These are phyloP conservation scores for Lophura nycthemera DNA, from an alignment of 2,113 vertebrate species.

Conservation along the genomic window DNA sequence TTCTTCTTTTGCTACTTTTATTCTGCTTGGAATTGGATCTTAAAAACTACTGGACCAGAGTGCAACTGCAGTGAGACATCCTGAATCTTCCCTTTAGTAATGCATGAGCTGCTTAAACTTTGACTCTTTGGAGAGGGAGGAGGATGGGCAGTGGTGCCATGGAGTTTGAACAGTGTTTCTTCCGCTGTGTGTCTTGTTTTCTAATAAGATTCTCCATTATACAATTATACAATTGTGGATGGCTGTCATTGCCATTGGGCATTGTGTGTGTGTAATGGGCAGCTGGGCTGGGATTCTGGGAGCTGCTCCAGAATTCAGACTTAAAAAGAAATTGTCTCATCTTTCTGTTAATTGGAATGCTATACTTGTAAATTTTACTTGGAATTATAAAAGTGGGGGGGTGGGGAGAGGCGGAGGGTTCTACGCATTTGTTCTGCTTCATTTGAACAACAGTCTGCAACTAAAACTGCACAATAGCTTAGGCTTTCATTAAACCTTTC, in stretches of 20 bases:
- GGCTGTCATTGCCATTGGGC: neutral
- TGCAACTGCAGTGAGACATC: neutral
- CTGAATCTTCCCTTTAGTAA: conserved; percentile 7
- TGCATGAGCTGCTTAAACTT: conserved; percentile 55
- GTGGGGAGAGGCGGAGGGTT: neutral
- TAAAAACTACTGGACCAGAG: neutral
- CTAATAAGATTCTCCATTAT: neutral
- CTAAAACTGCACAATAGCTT: neutral
- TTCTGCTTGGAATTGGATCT: neutral
- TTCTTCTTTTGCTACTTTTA: neutral
- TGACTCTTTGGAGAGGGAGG: neutral
- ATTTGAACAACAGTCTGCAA: neutral
- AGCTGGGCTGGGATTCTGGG: conserved; percentile 36
- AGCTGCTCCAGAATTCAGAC: conserved; percentile 7
- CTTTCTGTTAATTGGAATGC: conserved; percentile 28
- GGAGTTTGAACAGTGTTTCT: neutral
- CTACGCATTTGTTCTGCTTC: neutral
- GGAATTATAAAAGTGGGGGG: neutral
- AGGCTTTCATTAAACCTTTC: neutral
- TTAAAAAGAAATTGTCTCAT: neutral
- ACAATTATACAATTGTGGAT: fast-evolving
- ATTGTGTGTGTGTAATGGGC: neutral
- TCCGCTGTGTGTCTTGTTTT: neutral
- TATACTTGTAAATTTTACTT: conserved; percentile 7
- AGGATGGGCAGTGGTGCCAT: neutral